These are phyloP conservation scores for Todiramphus saurophagus DNA, from an alignment of 2,113 vertebrate genomes.

Conservation along the genomic window DNA sequence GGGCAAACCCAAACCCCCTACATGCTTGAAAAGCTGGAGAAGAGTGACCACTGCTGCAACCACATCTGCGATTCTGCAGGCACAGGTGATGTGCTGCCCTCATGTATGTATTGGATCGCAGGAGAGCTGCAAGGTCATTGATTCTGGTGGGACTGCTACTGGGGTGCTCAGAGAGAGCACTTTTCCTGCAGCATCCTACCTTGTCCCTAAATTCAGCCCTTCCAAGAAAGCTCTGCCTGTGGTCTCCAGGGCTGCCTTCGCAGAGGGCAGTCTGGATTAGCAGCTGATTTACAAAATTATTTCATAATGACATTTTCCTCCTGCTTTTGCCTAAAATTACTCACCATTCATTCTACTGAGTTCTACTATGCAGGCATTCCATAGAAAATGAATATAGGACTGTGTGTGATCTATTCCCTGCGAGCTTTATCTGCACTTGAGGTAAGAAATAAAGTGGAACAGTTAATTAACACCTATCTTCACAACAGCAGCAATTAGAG, in stretches of 20 bases:
- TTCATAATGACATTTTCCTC: neutral
- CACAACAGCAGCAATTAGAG: neutral
- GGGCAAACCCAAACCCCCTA: neutral
- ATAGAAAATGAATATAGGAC: neutral
- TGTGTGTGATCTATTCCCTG: neutral
- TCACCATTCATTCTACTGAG: neutral
- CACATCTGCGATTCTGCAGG: no score
- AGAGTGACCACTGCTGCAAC: neutral
- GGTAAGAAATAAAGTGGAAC: neutral
- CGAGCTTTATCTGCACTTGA: neutral
- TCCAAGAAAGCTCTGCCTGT: neutral
- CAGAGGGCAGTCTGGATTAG: neutral
- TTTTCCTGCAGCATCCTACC: neutral
- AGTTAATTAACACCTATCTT: neutral
- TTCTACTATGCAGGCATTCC: neutral
- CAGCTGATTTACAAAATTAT: neutral
- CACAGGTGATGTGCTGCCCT: neutral
- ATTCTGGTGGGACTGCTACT: neutral
- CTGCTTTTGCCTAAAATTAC: neutral
- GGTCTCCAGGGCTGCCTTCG: neutral
- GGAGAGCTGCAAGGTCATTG: neutral
- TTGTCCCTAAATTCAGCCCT: neutral
- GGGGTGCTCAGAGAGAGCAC: neutral
- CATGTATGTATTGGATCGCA: accelerated
- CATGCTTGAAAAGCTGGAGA: neutral